Evolutionary conservation across 2,888 invertebrate species (phyloP).

Genomic region (Ischnus inquisitorius): DNA sequence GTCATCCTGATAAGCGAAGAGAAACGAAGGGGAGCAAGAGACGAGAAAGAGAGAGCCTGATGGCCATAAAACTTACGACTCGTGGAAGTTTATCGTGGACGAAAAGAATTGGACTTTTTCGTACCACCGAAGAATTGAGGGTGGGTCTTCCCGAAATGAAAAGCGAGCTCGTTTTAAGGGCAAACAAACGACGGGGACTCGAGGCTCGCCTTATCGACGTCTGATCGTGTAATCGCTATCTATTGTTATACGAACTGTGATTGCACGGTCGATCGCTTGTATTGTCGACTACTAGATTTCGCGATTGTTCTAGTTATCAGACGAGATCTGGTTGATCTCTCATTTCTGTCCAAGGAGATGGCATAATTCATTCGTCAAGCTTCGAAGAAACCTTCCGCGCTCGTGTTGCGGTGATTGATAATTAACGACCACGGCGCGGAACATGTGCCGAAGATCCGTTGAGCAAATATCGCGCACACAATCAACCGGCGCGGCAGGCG

Average conservation of each 20-base stretch:
- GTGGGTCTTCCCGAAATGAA: neutral
- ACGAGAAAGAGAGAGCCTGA: constrained; percentile 1
- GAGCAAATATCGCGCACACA: constrained; percentile 50
- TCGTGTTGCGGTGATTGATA: constrained; percentile 48
- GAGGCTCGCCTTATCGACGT: neutral
- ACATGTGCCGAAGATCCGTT: constrained; percentile 48
- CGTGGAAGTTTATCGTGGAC: constrained; percentile 60
- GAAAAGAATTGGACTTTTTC: constrained; percentile 54
- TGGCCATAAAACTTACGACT: constrained; percentile 65
- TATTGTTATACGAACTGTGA: neutral
- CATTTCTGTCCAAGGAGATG: constrained; percentile 64
- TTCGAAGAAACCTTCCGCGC: constrained; percentile 59
- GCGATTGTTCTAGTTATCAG: constrained; percentile 58
- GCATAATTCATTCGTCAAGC: constrained; percentile 12
- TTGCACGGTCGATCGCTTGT: neutral
- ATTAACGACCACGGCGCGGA: constrained; percentile 50
- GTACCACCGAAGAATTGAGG: constrained; percentile 10
- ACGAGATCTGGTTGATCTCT: constrained; percentile 42
- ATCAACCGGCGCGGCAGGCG: neutral
- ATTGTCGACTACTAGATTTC: constrained; percentile 26
- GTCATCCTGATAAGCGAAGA: constrained; percentile 63
- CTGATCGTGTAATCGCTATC: neutral
- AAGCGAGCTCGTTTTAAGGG: neutral
- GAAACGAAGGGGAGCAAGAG: constrained; percentile 45
- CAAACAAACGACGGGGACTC: no score